Percentiles rank a stretch among this genome's conserved stretches.
Conservation (phyloP, 2,113 vertebrate genomes). For the Cranoglanis bouderius region DNA sequence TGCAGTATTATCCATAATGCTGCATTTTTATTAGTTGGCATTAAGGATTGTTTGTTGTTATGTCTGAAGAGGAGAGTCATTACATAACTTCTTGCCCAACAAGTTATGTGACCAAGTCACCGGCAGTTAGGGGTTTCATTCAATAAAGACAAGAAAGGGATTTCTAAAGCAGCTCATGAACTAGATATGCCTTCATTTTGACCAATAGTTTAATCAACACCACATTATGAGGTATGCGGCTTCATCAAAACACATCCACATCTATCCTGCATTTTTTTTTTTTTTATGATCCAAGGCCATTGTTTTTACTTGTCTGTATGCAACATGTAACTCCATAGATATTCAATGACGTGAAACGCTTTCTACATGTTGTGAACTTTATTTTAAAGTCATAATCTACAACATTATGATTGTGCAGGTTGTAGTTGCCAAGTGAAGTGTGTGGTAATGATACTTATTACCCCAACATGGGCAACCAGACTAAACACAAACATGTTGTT, state of each 20-base stretch:
- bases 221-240: background rate
- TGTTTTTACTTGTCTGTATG: background rate
- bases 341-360: background rate
- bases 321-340: background rate
- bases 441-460: background rate
- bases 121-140: background rate
- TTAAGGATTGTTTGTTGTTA: background rate
- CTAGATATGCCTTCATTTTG: background rate
- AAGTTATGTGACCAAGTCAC: background rate
- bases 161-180: background rate
- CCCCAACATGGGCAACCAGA: background rate
- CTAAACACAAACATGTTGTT: background rate
- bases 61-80: background rate
- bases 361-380: background rate
- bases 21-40: background rate
- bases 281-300: background rate
- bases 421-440: background rate
- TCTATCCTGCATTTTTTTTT: background rate
- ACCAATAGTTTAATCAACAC: background rate
- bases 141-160: background rate
- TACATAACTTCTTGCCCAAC: background rate
- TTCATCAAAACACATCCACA: background rate
- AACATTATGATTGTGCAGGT: background rate
- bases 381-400: background rate
- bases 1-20: background rate